A percentile compares a stretch with the other conserved stretches of the same genome.
Conservation (phyloP, 1,140 invertebrate genomes). For the Mactra quadrangularis region DNA sequence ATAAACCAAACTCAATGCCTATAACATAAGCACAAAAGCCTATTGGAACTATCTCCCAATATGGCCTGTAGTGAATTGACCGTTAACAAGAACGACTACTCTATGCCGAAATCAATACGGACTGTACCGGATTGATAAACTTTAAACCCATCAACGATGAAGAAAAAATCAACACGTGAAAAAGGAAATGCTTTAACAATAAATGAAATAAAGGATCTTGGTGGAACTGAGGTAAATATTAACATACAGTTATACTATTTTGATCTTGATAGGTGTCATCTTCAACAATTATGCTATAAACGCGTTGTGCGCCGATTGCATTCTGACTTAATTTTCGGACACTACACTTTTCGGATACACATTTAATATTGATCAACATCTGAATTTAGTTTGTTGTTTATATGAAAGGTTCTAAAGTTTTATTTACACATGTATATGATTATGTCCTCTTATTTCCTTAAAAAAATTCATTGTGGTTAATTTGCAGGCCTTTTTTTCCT, state of each 20-base stretch:
- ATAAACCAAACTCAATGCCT: too few relatives aligned
- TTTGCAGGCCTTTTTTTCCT: too few relatives aligned
- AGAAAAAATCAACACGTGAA: conserved; percentile 47
- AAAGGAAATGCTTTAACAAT: conserved; percentile 41
- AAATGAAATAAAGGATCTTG: conserved; percentile 59
- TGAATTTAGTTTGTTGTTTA: background rate
- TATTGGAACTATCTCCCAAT: too few relatives aligned
- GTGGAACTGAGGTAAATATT: conserved; percentile 63
- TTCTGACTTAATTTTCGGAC: background rate
- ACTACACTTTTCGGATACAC: background rate
- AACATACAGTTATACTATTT: background rate
- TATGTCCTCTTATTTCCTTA: too few relatives aligned
- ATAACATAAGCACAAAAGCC: too few relatives aligned
- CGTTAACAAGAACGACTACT: too few relatives aligned
- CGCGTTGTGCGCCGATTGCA: background rate
- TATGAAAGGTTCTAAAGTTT: background rate
- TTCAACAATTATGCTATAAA: background rate
- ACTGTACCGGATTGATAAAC: background rate
- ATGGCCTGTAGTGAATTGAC: too few relatives aligned
- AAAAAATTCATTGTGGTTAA: too few relatives aligned
- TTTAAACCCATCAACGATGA: conserved; percentile 39
- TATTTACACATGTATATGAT: background rate
- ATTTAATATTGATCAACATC: background rate
- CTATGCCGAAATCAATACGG: too few relatives aligned
- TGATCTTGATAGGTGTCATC: background rate